Evolutionary conservation across 2,888 invertebrate species (phyloP).

Genomic region (Isotomurus palustris): DNA sequence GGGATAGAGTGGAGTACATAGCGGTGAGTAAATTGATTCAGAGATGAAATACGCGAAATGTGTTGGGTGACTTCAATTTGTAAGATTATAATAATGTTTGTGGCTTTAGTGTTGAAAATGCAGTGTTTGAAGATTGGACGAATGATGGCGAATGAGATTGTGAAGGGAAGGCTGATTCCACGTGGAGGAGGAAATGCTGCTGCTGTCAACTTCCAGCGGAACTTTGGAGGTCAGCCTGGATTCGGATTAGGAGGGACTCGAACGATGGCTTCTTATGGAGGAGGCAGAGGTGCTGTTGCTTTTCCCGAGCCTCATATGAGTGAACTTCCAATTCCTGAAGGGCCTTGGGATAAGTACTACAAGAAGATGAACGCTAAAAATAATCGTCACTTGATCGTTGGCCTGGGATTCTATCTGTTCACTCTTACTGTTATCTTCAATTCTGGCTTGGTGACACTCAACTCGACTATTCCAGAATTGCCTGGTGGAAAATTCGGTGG

Average conservation of each 20-base stretch:
- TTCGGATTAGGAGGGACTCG: background rate
- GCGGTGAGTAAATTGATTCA: background rate
- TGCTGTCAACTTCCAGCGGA: no score
- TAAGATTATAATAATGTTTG: no score
- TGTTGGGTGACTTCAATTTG: background rate
- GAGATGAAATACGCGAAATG: background rate
- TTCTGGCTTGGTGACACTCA: background rate
- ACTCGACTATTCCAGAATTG: background rate
- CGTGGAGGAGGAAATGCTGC: background rate
- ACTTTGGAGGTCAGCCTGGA: background rate
- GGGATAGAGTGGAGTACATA: background rate
- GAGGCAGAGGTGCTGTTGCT: background rate
- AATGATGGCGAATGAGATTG: background rate
- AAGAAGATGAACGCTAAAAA: slow-evolving; percentile 8
- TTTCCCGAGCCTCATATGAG: background rate
- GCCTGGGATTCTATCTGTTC: slow-evolving; percentile 11
- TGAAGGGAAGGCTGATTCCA: background rate
- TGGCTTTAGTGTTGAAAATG: no score
- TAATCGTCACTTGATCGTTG: slow-evolving; percentile 18
- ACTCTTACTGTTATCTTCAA: background rate
- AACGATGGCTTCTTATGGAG: background rate
- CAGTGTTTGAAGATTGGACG: background rate
- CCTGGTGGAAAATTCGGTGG: background rate
- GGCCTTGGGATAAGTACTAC: slow-evolving; percentile 15
- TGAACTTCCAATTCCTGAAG: slow-evolving; percentile 14